A percentile compares a stretch with the other conserved stretches of the same genome.
Conservation (phyloP, 1,140 invertebrate species). For the Zaprionus ghesquierei region DNA sequence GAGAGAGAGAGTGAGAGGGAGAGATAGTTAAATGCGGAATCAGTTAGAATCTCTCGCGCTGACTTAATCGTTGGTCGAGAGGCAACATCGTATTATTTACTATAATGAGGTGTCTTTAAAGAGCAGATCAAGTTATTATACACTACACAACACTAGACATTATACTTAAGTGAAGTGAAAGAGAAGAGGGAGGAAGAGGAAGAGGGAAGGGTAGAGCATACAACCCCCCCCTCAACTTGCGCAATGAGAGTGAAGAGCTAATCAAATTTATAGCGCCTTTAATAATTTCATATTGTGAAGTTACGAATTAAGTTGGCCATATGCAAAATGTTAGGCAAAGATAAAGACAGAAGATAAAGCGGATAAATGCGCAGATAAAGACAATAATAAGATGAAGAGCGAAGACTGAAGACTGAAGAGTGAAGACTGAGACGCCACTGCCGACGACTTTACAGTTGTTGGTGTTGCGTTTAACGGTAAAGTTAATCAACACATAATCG, state of each 20-base stretch:
- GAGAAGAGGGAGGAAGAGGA: too few relatives aligned
- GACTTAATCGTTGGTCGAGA: background rate
- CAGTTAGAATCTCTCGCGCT: background rate
- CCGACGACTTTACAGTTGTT: constrained; percentile 14
- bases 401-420: background rate
- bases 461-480: constrained; percentile 44
- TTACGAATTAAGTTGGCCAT: constrained; percentile 15
- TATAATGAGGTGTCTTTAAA: background rate
- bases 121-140: background rate
- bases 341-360: constrained; percentile 1
- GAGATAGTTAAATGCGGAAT: background rate
- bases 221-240: background rate
- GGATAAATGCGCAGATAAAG: background rate
- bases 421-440: background rate
- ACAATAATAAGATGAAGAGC: background rate
- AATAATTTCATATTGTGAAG: constrained; percentile 10
- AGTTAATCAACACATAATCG: constrained; percentile 72
- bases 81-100: background rate
- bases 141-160: background rate
- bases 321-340: constrained; percentile 16
- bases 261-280: background rate
- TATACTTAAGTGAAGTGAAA: background rate
- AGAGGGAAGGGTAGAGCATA: background rate
- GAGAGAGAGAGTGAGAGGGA: background rate
- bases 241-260: background rate